Evolutionary conservation across 2,113 vertebrate species (phyloP).

Genomic region (Oryctolagus cuniculus): mOryCun1.1 NC_091437.1:29174501-29175000

Average conservation of each 20-base stretch:
- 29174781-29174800: neutral
- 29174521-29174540: conserved; percentile 45
- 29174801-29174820: too few species aligned
- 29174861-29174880: too few species aligned
- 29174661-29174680: conserved; percentile 28
- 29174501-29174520: conserved; percentile 44
- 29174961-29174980: too few species aligned
- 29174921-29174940: too few species aligned
- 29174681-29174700: conserved; percentile 9
- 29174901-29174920: too few species aligned
- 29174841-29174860: too few species aligned
- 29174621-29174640: conserved; percentile 13
- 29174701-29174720: conserved; percentile 42
- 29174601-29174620: conserved; percentile 9
- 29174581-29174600: neutral
- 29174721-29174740: neutral
- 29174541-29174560: neutral
- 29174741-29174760: conserved; percentile 53
- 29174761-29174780: neutral
- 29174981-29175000: too few species aligned
- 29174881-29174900: too few species aligned
- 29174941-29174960: too few species aligned
- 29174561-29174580: conserved; percentile 20
- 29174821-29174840: too few species aligned
- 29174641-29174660: conserved; percentile 34